Evolutionary conservation across 2,797 vertebrate genomes (phyloP), one percentile per base, ranked within the genome.

Genomic region (Protosalanx chinensis): DNA sequence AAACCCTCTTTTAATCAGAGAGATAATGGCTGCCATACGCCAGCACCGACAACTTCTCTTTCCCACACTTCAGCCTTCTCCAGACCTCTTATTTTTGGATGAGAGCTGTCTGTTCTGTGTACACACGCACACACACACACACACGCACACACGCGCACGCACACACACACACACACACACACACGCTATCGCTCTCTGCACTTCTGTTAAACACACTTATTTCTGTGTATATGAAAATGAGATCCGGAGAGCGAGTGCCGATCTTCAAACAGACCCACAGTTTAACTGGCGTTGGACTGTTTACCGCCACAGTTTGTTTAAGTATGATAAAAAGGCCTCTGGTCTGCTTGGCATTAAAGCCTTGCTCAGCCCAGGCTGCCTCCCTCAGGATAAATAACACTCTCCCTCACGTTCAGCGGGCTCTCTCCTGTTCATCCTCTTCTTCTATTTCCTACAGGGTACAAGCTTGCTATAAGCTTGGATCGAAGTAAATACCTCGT

Each of bases 1-100:
- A 91, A 85, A 89, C 89, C 89, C 80, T 93, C 87, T 94, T 95
- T 94, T 95, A 93, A 95, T 95, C 83, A 82, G 74, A 80, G 80
- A 88, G 86, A 90, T 95, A 94, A 95, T 95, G 76, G 58, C 85
- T 92, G 90, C 91, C 93, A 95, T 89, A 92, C 80, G 80, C 76
- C 73, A 75, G 79, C 57, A 77, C 86, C 78, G 79, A 78, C 81
- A 79, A 75, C 80, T 86, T 85, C 78, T 81, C 91, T 85, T 92
- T 84, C 81, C 84, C 79, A 75, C 57, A 73, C 71, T 79, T 74
- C 37, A 71, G 70, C 67, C 37, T 75, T 41, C 62, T 37, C 74
- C 77, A 72, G 70, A 72, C 77, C 68, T 86, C 74, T 75, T n/a
- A 65, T 76, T 63, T 77, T 70, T 70, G 57, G 77, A 64, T 85